phyloP scores from a whole-genome alignment of 2,888 invertebrate species.

The Fragum sueziense region DNA sequence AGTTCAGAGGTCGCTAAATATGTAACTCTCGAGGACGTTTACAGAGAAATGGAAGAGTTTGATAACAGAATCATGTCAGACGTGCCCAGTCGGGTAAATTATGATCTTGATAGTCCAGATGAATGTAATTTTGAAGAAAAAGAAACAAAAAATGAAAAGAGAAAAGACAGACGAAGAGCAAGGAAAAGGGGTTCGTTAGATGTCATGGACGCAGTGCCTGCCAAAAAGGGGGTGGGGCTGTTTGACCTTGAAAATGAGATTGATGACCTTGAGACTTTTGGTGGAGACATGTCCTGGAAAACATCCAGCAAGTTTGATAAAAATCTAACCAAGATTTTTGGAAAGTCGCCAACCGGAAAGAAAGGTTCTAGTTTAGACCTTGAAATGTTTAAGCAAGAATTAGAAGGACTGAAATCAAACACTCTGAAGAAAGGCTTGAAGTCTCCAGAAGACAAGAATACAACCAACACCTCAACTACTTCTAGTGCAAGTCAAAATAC shows the following conservation, averaged over 20 bases:
- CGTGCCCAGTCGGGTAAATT: background rate
- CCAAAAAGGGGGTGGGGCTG: conserved; percentile 43
- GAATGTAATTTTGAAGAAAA: background rate
- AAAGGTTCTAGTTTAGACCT: conserved; percentile 27
- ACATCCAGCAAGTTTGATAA: background rate
- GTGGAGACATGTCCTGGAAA: conserved; percentile 39
- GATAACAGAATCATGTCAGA: background rate
- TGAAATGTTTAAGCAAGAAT: conserved; percentile 38
- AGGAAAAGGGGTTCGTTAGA: conserved; percentile 3
- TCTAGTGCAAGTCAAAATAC: background rate
- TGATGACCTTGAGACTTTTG: conserved; percentile 65
- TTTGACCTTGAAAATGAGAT: conserved; percentile 61
- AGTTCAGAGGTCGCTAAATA: conserved; percentile 15
- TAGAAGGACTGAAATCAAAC: conserved; percentile 34
- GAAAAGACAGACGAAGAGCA: background rate
- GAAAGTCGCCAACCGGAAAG: background rate
- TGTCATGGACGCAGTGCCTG: background rate
- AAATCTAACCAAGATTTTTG: background rate
- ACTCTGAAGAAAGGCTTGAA: background rate
- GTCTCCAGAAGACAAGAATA: background rate
- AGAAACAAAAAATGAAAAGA: background rate
- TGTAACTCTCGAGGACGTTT: conserved; percentile 20
- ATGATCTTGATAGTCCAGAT: background rate
- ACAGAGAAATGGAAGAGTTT: conserved; percentile 24
- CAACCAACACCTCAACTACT: too few relatives aligned